Percentiles rank a stretch among this genome's conserved stretches.
These are phyloP conservation scores for Prunella himalayana DNA, from an alignment of 2,113 vertebrate species.

Conservation along the genomic window DNA sequence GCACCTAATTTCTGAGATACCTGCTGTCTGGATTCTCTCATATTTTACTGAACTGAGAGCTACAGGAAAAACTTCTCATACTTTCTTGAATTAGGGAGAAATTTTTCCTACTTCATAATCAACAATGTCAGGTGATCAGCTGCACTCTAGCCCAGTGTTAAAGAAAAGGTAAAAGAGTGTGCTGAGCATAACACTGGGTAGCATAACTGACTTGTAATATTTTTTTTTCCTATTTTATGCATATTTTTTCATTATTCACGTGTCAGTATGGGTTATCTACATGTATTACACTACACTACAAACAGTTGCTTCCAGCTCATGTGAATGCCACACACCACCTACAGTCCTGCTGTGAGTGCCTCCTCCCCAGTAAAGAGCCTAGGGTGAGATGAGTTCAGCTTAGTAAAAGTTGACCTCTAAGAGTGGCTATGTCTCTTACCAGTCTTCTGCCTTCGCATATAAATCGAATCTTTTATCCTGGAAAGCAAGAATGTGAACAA, in stretches of 20 bases:
- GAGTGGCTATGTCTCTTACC: slow-evolving; percentile 39
- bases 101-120: neutral
- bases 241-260: neutral
- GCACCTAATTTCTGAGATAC: neutral
- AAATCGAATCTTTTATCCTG: slow-evolving; percentile 48
- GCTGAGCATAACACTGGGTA: neutral
- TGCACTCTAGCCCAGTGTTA: neutral
- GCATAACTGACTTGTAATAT: neutral
- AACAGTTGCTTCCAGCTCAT: neutral
- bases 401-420: neutral
- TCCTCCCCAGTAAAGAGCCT: neutral
- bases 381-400: neutral
- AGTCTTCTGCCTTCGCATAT: slow-evolving; percentile 48
- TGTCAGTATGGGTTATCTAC: neutral
- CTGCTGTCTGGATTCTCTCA: neutral
- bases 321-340: neutral
- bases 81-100: neutral
- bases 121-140: neutral
- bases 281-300: neutral
- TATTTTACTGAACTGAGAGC: neutral
- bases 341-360: neutral
- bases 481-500: slow-evolving; percentile 26
- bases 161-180: neutral
- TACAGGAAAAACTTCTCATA: neutral
- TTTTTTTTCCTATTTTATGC: neutral